Conservation (phyloP, 2,888 invertebrate genomes). For the Luperina testacea region DNA sequence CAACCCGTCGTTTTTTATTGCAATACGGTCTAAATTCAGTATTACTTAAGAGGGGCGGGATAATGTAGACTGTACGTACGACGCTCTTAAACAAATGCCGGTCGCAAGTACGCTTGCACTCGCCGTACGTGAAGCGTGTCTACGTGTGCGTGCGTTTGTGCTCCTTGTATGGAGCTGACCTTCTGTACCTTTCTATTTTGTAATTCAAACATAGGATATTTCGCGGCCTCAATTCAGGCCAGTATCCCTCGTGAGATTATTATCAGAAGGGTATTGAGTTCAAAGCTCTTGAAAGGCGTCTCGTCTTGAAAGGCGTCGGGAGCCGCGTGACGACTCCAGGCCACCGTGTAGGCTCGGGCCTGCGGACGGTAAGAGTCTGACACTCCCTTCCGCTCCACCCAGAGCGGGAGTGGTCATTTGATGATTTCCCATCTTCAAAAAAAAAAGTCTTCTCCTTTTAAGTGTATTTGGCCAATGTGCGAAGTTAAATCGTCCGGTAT, state of each 20-base stretch:
- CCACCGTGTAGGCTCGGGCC: no score
- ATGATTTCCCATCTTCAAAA: no score
- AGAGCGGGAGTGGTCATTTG: no score
- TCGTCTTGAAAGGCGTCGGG: background rate
- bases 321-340: no score
- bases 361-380: no score
- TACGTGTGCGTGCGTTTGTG: background rate
- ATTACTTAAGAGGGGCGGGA: background rate
- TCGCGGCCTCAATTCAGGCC: constrained; percentile 12
- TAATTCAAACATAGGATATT: background rate
- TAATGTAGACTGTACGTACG: background rate
- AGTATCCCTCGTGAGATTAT: constrained; percentile 14
- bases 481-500: background rate
- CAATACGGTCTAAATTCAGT: background rate
- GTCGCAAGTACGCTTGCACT: background rate
- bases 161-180: background rate
- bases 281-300: background rate
- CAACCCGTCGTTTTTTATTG: no score
- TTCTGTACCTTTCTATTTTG: background rate
- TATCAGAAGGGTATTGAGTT: constrained; percentile 23
- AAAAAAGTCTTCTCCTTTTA: background rate
- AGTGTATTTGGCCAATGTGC: background rate
- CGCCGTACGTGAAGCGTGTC: background rate
- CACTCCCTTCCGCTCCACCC: no score
- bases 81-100: background rate